These are phyloP conservation scores for Syrmaticus mikado DNA, from an alignment of 2,113 vertebrate species.

Conservation along the genomic window DNA sequence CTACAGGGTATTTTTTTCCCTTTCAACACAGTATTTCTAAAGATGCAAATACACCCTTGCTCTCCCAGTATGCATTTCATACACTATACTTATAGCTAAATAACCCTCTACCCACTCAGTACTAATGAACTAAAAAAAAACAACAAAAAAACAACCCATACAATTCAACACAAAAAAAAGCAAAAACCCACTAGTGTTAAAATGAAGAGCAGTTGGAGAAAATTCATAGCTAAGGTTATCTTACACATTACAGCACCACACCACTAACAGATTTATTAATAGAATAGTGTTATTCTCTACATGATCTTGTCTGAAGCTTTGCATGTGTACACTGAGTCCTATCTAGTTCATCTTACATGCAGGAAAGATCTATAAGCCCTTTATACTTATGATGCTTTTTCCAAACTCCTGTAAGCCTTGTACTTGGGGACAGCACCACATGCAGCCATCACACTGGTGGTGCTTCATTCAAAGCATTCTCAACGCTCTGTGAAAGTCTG, in stretches of 20 bases:
- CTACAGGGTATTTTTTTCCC: not conserved
- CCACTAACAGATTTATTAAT: not conserved
- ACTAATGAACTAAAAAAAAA: not conserved
- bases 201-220: not conserved
- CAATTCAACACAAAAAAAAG: not conserved
- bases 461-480: not conserved
- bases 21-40: not conserved
- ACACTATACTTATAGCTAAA: not conserved
- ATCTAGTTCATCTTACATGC: not conserved
- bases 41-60: not conserved
- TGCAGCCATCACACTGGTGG: fast-evolving
- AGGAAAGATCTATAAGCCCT: not conserved
- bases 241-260: not conserved
- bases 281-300: not conserved
- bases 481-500: not conserved
- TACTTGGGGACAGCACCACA: not conserved
- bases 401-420: not conserved
- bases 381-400: not conserved
- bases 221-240: not conserved
- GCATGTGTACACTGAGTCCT: fast-evolving
- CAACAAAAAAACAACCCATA: not conserved
- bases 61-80: not conserved
- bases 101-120: not conserved
- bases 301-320: not conserved
- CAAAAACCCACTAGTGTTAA: not conserved